These are phyloP conservation scores for Larimichthys crocea DNA, from an alignment of 2,113 vertebrate genomes.

Conservation along the genomic window DNA sequence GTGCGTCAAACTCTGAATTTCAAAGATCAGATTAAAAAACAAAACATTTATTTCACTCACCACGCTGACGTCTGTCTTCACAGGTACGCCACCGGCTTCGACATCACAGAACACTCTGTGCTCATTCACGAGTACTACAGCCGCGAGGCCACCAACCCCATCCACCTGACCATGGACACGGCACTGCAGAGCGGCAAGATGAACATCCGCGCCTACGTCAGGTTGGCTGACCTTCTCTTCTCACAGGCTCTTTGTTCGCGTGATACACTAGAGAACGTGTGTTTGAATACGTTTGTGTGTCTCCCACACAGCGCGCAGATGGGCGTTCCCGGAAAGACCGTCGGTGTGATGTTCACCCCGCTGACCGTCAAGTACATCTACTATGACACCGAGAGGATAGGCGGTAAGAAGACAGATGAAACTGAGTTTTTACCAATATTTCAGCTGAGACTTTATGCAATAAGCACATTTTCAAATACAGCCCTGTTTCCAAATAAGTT, in stretches of 20 bases:
- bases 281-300: constrained; percentile 34
- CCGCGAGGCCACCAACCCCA: constrained; percentile 95
- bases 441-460: not conserved
- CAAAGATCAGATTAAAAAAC: not conserved
- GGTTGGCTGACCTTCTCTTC: constrained; percentile 76
- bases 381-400: constrained; percentile 97
- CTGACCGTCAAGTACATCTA: constrained; percentile 94
- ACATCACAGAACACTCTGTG: constrained; percentile 98
- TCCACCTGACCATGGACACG: constrained; percentile 95
- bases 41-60: too few species aligned
- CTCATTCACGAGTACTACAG: constrained; percentile 99
- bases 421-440: not conserved
- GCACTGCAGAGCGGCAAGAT: constrained; percentile 96
- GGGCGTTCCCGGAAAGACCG: constrained; percentile 96
- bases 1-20: constrained; percentile 72
- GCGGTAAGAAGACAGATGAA: constrained; percentile 84
- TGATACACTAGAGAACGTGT: not conserved
- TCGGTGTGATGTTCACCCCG: constrained; percentile 98
- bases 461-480: too few species aligned
- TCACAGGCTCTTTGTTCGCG: not conserved
- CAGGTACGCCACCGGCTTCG: constrained; percentile 98
- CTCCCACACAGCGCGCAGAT: constrained; percentile 89
- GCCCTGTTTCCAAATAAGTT: too few species aligned
- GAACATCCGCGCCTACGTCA: constrained; percentile 98
- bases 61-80: not conserved